Evolutionary conservation across 2,888 invertebrate species (phyloP), one percentile per base, ranked within the genome.

Genomic region (Scrobipalpa costella): DNA sequence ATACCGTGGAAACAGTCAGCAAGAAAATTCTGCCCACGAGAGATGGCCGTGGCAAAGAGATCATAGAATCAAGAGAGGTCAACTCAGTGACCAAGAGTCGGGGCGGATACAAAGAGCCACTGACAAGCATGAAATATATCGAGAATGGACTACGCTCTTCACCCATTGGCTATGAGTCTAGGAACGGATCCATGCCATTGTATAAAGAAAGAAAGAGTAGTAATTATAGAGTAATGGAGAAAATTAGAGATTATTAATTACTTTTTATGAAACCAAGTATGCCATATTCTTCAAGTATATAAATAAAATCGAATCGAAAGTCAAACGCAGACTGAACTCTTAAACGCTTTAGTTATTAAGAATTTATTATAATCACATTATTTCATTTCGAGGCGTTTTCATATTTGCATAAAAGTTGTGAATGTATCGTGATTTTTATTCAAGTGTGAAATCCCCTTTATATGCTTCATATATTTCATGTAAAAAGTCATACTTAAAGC

Each of bases 11-110:
- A 77, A 95, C 93, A 55, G 93, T 94, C 72, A 93, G 93, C 69
- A 95, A 95, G 83, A 95, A 95, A 84, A 92, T 94, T 1, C 86
- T 95, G 58, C 95, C 95, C 13, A 88, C 93, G 0, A 93, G 92
- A 75, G 93, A 94, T 73, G 94, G 95, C 0, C 92, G 94, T 33
- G 88, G 92, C 7, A 90, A 94, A 71, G 94, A 95, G 81, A 94
- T 95, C 47, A 94, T 95, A 57, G 94, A 95, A 76, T 94, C 95
- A 0, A 93, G 94, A 63, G 95, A 95, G 83, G 93, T 93, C 8
- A 95, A 94, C 78, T 94, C 94, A 2, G 92, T 95, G 57, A 95
- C 95, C 21, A 94, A 94, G 75, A 94, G 94, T 77, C 50, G 61
- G 89, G 93, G 67, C 89, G 89, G 6, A 93, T 90, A 73, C 88